These are phyloP conservation scores for Eristalis tenax DNA, from an alignment of 2,888 invertebrate species.

Conservation along the genomic window DNA sequence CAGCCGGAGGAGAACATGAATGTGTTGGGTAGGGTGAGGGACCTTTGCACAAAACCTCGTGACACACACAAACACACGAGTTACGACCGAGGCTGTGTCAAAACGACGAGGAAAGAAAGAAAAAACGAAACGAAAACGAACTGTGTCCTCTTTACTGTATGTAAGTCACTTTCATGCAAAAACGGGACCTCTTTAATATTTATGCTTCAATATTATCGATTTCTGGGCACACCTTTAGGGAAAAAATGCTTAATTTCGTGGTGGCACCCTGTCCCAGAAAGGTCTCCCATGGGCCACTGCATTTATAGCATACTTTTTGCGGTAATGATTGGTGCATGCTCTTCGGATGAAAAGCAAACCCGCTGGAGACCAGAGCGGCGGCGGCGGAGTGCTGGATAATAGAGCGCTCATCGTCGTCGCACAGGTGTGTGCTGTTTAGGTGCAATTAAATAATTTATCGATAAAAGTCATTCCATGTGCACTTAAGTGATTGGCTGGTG, in stretches of 20 bases:
- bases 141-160: slow-evolving; percentile 40
- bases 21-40: slow-evolving; percentile 35
- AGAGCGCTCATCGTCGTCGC: neutral
- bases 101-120: neutral
- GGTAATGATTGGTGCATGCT: neutral
- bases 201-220: slow-evolving; percentile 11
- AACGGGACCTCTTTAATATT: slow-evolving; percentile 55
- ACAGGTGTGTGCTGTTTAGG: slow-evolving; percentile 7
- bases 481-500: slow-evolving; percentile 61
- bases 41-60: slow-evolving; percentile 26
- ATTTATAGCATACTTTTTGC: slow-evolving; percentile 14
- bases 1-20: slow-evolving; percentile 3
- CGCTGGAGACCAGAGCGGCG: neutral
- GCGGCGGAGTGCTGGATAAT: neutral
- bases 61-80: slow-evolving; percentile 27
- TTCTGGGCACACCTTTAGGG: slow-evolving; percentile 33
- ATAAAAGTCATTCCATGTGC: slow-evolving; percentile 46
- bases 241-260: neutral
- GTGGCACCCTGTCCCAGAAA: neutral
- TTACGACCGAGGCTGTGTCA: neutral
- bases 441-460: slow-evolving; percentile 54
- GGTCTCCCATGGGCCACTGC: neutral
- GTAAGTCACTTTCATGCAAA: slow-evolving; percentile 46
- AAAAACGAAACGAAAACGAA: slow-evolving; percentile 1
- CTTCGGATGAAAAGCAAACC: neutral